A percentile compares a stretch with the other conserved stretches of the same genome.
These are phyloP conservation scores for Lepidocyrtinus sp. DNA, from an alignment of 2,888 invertebrate genomes.

Conservation along the genomic window DNA sequence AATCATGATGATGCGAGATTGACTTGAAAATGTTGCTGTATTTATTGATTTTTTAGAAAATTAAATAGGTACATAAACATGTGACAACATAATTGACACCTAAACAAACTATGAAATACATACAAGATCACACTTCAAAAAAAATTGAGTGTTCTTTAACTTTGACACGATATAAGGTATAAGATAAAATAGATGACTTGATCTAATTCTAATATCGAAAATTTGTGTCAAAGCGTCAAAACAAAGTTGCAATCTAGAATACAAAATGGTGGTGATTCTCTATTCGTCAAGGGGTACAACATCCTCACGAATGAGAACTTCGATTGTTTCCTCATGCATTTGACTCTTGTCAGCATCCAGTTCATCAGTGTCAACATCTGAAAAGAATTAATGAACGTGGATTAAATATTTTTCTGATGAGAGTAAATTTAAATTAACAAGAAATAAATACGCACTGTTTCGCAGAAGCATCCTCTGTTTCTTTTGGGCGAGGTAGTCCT, in stretches of 20 bases:
- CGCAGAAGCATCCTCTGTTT: conserved; percentile 87
- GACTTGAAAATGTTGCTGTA: too few species aligned
- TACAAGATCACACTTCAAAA: too few species aligned
- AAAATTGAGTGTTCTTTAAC: too few species aligned
- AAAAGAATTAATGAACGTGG: conserved; percentile 69
- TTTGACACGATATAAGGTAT: too few species aligned
- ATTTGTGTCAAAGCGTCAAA: not conserved
- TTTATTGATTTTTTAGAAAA: too few species aligned
- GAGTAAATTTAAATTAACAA: not conserved
- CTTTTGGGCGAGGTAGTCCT: conserved; percentile 85
- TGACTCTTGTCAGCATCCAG: conserved; percentile 87
- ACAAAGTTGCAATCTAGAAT: not conserved
- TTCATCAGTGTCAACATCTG: conserved; percentile 95
- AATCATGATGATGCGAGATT: too few species aligned
- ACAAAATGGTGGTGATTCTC: conserved; percentile 31
- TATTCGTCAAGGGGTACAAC: conserved; percentile 65
- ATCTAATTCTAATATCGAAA: too few species aligned
- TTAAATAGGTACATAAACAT: too few species aligned
- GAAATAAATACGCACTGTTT: conserved; percentile 80
- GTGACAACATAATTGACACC: too few species aligned
- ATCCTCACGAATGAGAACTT: conserved; percentile 91
- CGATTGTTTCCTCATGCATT: conserved; percentile 94
- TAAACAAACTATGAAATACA: too few species aligned
- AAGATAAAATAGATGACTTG: too few species aligned
- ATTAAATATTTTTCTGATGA: not conserved